These are phyloP conservation scores for Mayetiola destructor DNA, from an alignment of 2,888 invertebrate species.

Conservation along the genomic window DNA sequence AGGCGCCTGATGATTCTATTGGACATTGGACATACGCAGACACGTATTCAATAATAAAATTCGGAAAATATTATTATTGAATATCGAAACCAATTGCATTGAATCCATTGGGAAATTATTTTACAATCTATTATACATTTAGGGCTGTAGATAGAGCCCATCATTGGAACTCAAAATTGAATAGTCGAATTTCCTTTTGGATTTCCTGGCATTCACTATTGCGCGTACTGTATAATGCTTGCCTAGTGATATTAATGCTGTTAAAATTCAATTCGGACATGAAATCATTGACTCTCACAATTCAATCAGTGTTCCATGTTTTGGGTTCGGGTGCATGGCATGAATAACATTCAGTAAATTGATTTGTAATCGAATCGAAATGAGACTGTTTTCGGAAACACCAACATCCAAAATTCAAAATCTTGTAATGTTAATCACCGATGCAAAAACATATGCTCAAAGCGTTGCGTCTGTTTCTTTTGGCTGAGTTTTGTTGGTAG, in stretches of 20 bases:
- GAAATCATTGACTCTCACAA: constrained; percentile 14
- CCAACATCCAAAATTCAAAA: too few relatives aligned
- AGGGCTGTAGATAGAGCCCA: neutral
- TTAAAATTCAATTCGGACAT: constrained; percentile 15
- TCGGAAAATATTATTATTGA: too few relatives aligned
- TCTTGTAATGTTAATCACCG: too few relatives aligned
- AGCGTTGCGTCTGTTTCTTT: too few relatives aligned
- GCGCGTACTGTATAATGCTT: too few relatives aligned
- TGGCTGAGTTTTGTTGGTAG: neutral
- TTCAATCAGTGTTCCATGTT: constrained; percentile 12
- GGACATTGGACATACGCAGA: too few relatives aligned
- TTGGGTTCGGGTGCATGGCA: neutral
- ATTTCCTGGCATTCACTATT: neutral
- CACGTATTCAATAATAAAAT: too few relatives aligned
- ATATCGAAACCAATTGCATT: constrained; percentile 4
- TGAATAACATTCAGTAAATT: too few relatives aligned
- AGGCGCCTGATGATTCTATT: too few relatives aligned
- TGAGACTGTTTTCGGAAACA: neutral
- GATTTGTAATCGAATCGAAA: neutral
- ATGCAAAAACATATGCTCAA: too few relatives aligned
- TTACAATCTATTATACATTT: constrained; percentile 15
- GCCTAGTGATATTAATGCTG: too few relatives aligned
- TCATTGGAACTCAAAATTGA: neutral
- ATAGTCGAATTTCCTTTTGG: neutral
- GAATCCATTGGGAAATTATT: constrained; percentile 15